These are phyloP conservation scores for Drosophila sproati DNA, from an alignment of 1,140 invertebrate species.

Conservation along the genomic window DNA sequence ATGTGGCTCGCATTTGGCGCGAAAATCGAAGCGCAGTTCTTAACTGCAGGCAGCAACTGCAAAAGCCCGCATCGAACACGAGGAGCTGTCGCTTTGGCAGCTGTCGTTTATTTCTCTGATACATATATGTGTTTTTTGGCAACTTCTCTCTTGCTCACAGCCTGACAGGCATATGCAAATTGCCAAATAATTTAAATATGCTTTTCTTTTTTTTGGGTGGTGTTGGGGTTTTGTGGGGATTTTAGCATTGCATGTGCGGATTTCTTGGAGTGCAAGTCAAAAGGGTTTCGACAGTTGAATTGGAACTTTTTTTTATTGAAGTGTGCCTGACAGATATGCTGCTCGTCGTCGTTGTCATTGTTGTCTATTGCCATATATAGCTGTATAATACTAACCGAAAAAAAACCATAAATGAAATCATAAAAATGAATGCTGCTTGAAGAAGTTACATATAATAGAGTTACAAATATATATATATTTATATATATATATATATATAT, in stretches of 20 bases:
- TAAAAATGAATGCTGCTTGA: constrained; percentile 76
- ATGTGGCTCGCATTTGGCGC: constrained; percentile 70
- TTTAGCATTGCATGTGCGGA: constrained; percentile 6
- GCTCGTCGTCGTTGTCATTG: neutral
- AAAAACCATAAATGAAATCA: constrained; percentile 50
- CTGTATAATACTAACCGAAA: constrained; percentile 7
- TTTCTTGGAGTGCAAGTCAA: constrained; percentile 74
- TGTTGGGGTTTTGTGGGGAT: neutral
- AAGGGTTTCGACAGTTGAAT: constrained; percentile 58
- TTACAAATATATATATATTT: constrained; percentile 15
- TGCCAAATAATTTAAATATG: neutral
- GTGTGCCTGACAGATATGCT: constrained; percentile 23
- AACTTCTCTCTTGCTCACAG: constrained; percentile 52
- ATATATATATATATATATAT: constrained; percentile 7
- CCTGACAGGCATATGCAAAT: constrained; percentile 57
- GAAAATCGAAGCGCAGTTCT: constrained; percentile 23
- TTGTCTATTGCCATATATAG: neutral
- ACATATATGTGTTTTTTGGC: constrained; percentile 50
- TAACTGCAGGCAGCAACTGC: constrained; percentile 10
- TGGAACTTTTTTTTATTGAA: constrained; percentile 1
- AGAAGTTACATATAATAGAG: constrained; percentile 30
- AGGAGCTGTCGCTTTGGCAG: constrained; percentile 26
- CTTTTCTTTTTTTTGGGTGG: neutral
- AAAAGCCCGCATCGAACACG: constrained; percentile 6
- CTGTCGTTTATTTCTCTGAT: constrained; percentile 26